phyloP scores from a whole-genome alignment of 1,140 invertebrate genomes.

The Steinernema khuongi region DNA sequence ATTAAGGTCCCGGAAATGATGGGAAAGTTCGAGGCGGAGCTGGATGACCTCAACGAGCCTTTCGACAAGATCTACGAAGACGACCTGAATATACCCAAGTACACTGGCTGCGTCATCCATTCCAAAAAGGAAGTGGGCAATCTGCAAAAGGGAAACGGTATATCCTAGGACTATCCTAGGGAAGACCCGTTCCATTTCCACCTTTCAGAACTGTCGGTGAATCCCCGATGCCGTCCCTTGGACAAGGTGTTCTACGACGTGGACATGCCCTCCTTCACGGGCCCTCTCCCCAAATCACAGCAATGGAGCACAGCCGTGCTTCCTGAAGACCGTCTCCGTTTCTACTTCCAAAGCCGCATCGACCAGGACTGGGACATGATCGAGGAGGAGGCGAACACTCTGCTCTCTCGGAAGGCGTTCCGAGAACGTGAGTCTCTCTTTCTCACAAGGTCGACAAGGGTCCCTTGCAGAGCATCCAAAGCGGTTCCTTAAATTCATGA shows the following conservation, averaged over 20 bases:
- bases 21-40: neutral
- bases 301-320: neutral
- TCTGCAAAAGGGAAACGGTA: neutral
- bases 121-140: neutral
- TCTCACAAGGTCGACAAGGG: no score
- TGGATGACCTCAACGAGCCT: neutral
- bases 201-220: neutral
- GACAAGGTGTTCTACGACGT: neutral
- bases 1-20: neutral
- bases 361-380: no score
- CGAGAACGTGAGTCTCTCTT: no score
- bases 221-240: neutral
- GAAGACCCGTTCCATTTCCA: no score
- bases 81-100: neutral
- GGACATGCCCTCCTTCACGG: neutral
- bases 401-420: no score
- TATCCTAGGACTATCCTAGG: no score
- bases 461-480: no score
- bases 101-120: neutral
- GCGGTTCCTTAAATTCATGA: no score
- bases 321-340: neutral
- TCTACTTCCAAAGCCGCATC: neutral
- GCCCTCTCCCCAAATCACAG: neutral
- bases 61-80: conserved; percentile 9
- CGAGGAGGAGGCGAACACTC: no score